phyloP scores from a whole-genome alignment of 2,113 vertebrate genomes.

The Butorides virescens region DNA sequence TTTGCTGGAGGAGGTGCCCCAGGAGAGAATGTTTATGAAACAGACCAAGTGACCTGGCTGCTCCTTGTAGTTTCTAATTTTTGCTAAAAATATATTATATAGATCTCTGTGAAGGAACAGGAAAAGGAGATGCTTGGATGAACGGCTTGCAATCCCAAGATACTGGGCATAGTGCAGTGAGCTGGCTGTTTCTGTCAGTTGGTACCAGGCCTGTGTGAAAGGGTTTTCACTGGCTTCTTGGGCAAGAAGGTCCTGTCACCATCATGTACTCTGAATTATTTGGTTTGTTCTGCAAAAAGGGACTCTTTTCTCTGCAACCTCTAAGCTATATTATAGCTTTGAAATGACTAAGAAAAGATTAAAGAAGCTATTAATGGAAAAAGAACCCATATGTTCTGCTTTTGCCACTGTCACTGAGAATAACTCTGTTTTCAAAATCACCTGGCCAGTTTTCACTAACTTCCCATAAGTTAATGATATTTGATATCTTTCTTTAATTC shows the following conservation, averaged over 20 bases:
- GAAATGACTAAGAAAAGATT: neutral
- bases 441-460: neutral
- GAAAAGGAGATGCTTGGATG: neutral
- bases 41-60: neutral
- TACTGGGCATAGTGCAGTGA: neutral
- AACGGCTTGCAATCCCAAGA: neutral
- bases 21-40: neutral
- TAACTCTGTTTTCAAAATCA: neutral
- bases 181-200: neutral
- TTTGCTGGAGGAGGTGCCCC: neutral
- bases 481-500: neutral
- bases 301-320: neutral
- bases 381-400: neutral
- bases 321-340: neutral
- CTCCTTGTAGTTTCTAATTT: neutral
- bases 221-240: neutral
- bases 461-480: neutral
- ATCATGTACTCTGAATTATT: too few species aligned
- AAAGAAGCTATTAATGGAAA: neutral
- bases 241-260: neutral
- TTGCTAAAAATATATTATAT: neutral
- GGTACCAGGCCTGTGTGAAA: neutral
- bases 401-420: neutral
- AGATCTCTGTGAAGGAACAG: neutral
- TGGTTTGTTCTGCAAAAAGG: neutral